Base-by-base conservation (phyloP, 2,888 invertebrate species). In the Chloroclysta siterata region DNA sequence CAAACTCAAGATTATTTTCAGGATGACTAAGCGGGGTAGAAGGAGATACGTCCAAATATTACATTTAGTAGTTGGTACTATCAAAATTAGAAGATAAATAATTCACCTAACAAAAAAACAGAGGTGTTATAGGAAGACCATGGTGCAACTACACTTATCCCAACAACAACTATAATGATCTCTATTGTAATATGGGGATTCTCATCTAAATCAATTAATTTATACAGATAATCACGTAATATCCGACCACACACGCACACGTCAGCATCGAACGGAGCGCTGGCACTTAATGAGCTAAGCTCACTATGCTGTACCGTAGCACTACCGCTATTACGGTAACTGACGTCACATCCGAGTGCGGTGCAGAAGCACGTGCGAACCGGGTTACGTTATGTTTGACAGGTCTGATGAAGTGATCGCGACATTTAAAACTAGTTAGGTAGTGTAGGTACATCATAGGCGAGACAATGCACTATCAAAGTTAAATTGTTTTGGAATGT, bases 311-410 rank as follows among this genome's bases (percentile, higher is more conserved):
- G 58, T 63, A 54, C 51, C 52, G 53, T 48, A 61, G 51, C 48
- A 42, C 46, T 72, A 78, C 79, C 79, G 82, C 77, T 82, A 78
- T 75, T 72, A 69, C 75, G 75, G 74, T 72, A 73, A 65, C 62
- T 71, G 76, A 84, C 82, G 82, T 84, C 83, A 85, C 73, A 75
- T 83, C 82, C 81, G 73, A 80, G 70, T 73, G 80, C 75, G 74
- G 70, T 71, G 78, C 46, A 17, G 5, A 14, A 8, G 33, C 85
- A 81, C 81, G 75, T 63, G 68, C 62, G 58, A 68, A 75, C 76
- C 75, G 77, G 73, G 47, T 46, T 11, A 63, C 58, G 64, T 60
- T 65, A 69, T 47, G 55, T 58, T 60, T 65, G 66, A 66, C 63
- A 63, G 63, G 47, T 58, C 22, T 14, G 36, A 65, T 54, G 39